Evolutionary conservation across 2,113 vertebrate genomes (phyloP).

Genomic region (Chlamydotis undulata): DNA sequence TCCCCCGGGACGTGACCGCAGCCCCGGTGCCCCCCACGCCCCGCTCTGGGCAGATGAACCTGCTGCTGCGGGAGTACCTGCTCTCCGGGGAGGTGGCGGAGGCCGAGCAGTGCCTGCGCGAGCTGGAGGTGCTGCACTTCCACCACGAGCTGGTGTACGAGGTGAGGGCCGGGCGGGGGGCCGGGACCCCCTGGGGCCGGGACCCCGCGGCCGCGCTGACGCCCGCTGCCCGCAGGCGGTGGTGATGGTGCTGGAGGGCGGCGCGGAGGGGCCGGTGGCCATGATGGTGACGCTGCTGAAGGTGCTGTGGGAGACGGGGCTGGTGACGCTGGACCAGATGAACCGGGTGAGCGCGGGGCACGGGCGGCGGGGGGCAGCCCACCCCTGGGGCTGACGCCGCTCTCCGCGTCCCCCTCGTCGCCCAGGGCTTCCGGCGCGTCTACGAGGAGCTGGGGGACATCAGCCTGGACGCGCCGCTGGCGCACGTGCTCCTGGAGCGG

Average conservation of each 20-base stretch:
- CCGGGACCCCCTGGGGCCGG: too few species aligned
- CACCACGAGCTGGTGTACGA: slow-evolving; percentile 91
- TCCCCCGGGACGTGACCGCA: neutral
- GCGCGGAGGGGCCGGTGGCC: slow-evolving; percentile 75
- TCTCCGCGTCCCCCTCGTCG: too few species aligned
- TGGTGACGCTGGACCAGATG: slow-evolving; percentile 90
- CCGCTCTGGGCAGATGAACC: slow-evolving; percentile 80
- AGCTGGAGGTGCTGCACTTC: slow-evolving; percentile 88
- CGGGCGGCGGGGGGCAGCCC: slow-evolving; percentile 10
- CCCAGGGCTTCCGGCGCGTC: slow-evolving; percentile 85
- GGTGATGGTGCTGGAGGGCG: slow-evolving; percentile 87
- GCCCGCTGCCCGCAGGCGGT: slow-evolving; percentile 65
- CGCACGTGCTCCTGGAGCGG: slow-evolving; percentile 82
- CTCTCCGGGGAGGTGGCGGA: slow-evolving; percentile 81
- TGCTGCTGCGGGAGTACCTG: slow-evolving; percentile 74
- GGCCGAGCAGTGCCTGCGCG: slow-evolving; percentile 83
- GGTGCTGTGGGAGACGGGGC: slow-evolving; percentile 84
- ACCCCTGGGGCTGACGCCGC: neutral
- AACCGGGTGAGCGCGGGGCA: slow-evolving; percentile 74
- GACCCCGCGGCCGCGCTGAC: neutral
- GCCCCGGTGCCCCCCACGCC: too few species aligned
- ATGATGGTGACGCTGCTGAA: slow-evolving; percentile 85
- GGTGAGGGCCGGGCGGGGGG: slow-evolving; percentile 55
- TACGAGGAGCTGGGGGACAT: slow-evolving; percentile 85
- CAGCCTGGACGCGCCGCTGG: slow-evolving; percentile 83